Evolutionary conservation across 1,140 invertebrate species (phyloP), one percentile per base, ranked within the genome.

Genomic region (Bombus confusus): DNA sequence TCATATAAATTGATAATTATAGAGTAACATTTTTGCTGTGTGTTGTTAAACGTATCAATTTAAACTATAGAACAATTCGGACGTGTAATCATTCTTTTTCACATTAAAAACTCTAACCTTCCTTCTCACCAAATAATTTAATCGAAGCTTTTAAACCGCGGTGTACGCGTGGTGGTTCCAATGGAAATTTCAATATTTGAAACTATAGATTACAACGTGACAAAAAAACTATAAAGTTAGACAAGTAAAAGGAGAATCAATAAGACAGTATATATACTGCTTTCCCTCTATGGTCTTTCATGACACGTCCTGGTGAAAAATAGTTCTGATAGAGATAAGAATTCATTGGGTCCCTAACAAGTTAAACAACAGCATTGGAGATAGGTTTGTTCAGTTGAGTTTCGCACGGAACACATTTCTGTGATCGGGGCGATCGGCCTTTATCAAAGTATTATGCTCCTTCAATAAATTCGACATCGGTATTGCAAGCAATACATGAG

Each of bases 401-500:
- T 71, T 37, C n/a, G 62, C 37, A 5, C 6, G 66, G 22, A 37
- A 18, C 13, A 68, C 41, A 52, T 80, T 66, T 66, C 57, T 39
- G 25, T 39, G 68, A 85, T 85, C 83, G 18, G 6, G 57, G 25
- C 39, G 68, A 85, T 80, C 83, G 18, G 10, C 41, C 28, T 52
- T 73, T 80, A 73, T 85, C 77, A 85, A 52, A 69, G 43, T 59
- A 43, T 82, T 69, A 47, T 69, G 66, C 78, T 47, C 66, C 59
- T 76, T 37, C 68, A 31, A 73, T 83, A 71, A 86, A 78, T 83
- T 73, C 88, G 66, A 72, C 68, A 62, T 78, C 62, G 41, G 64
- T 80, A 81, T 86, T 72, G 85, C 80, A n/a, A 52, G 39, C 85
- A 62, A 69, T 83, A 72, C 77, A 83, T 84, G 88, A 87, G 75